phyloP scores from a whole-genome alignment of 1,140 invertebrate species.

The Rhysida immarginata region DNA sequence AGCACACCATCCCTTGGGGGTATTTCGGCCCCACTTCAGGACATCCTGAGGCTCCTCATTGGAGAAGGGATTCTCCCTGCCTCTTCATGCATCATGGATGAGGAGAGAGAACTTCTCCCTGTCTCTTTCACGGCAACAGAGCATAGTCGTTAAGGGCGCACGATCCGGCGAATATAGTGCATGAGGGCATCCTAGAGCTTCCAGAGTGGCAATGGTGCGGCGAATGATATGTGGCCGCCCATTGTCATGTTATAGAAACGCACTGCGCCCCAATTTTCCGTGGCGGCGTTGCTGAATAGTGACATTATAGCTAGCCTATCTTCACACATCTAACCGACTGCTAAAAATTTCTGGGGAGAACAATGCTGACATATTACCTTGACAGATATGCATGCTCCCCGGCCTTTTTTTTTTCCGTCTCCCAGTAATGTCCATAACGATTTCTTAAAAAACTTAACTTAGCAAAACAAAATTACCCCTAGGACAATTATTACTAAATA shows the following conservation, averaged over 20 bases:
- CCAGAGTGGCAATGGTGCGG: neutral
- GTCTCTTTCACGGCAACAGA: neutral
- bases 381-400: too few species aligned
- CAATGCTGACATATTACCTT: too few species aligned
- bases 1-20: neutral
- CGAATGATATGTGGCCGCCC: neutral
- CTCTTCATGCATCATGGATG: too few species aligned
- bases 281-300: neutral
- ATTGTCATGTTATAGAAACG: neutral
- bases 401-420: too few species aligned
- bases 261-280: neutral
- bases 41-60: neutral
- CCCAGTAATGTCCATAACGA: too few species aligned
- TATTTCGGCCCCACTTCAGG: neutral
- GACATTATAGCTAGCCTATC: too few species aligned
- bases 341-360: too few species aligned
- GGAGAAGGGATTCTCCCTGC: neutral
- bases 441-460: too few species aligned
- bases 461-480: too few species aligned
- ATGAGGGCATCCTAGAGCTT: neutral
- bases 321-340: too few species aligned
- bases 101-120: neutral
- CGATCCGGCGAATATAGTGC: neutral
- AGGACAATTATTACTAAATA: too few species aligned
- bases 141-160: neutral